A percentile compares a stretch with the other conserved stretches of the same genome.
These are phyloP conservation scores for Hybos culiciformis DNA, from an alignment of 2,888 invertebrate species.

Conservation along the genomic window DNA sequence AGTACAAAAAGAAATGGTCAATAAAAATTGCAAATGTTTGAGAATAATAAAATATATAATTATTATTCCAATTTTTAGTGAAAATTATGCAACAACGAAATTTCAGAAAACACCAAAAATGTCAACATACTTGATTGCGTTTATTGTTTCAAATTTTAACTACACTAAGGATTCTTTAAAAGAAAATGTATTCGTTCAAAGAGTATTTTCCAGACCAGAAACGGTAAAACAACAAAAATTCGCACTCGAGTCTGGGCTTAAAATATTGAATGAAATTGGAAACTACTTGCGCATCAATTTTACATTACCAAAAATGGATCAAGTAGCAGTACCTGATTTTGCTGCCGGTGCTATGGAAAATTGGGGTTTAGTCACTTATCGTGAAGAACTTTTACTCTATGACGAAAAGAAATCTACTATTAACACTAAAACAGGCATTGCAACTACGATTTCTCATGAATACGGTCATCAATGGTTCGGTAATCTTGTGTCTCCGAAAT, in stretches of 20 bases:
- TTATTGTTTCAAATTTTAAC: slow-evolving; percentile 50
- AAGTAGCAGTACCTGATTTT: slow-evolving; percentile 77
- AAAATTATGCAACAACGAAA: slow-evolving; percentile 18
- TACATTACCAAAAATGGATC: slow-evolving; percentile 68
- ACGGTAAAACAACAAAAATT: slow-evolving; percentile 41
- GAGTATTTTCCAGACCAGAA: slow-evolving; percentile 28
- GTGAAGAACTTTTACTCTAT: slow-evolving; percentile 29
- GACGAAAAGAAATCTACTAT: slow-evolving; percentile 23
- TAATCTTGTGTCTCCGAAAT: slow-evolving; percentile 52
- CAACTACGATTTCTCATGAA: slow-evolving; percentile 43
- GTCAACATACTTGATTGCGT: slow-evolving; percentile 70
- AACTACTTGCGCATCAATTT: slow-evolving; percentile 60
- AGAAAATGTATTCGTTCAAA: slow-evolving; percentile 19
- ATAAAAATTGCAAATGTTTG: not conserved
- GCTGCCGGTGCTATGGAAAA: slow-evolving; percentile 84
- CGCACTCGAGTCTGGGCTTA: slow-evolving; percentile 58
- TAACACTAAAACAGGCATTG: slow-evolving; percentile 33
- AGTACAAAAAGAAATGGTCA: not conserved
- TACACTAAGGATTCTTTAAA: slow-evolving; percentile 18
- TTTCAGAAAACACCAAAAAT: slow-evolving; percentile 43
- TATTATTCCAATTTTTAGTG: not conserved
- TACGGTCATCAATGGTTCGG: slow-evolving; percentile 70
- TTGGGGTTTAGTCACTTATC: slow-evolving; percentile 70
- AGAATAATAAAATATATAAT: not conserved
- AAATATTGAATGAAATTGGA: slow-evolving; percentile 52